Conservation (phyloP, 2,797 vertebrate genomes). For the Pseudomugil gertrudae region DNA sequence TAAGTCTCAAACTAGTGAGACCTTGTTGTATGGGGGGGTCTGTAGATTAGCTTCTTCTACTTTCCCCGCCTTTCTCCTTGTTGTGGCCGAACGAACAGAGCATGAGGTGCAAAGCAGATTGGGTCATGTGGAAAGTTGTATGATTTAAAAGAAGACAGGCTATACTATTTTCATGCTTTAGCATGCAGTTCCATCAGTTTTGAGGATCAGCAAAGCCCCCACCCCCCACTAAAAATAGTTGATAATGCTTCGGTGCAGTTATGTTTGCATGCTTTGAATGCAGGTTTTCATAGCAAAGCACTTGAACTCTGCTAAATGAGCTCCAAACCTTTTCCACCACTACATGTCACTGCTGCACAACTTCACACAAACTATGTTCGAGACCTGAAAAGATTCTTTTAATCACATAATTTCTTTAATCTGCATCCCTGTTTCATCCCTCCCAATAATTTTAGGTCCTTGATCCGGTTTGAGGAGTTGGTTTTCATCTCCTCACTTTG, state of each 20-base stretch:
- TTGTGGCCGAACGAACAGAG: background rate
- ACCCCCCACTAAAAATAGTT: background rate
- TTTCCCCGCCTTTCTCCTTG: background rate
- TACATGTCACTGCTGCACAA: slow-evolving; percentile 9
- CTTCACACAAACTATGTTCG: background rate
- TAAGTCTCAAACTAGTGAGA: background rate
- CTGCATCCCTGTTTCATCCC: background rate
- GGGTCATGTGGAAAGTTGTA: background rate
- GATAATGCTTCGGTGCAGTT: background rate
- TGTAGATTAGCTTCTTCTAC: background rate
- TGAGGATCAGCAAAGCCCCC: background rate
- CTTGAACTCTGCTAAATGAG: background rate
- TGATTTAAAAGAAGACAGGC: background rate
- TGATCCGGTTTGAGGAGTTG: background rate
- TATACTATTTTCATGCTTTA: background rate
- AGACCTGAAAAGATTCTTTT: background rate
- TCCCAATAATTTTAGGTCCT: background rate
- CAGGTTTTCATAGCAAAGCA: background rate
- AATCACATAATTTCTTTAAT: background rate
- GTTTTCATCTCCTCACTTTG: background rate
- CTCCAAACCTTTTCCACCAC: slow-evolving; percentile 3
- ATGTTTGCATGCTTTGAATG: background rate
- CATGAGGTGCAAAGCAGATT: background rate
- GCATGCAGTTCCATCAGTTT: background rate
- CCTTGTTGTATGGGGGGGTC: background rate